Percentiles rank a stretch among this genome's conserved stretches.
phyloP scores from a whole-genome alignment of 2,888 invertebrate species.

The Eumerus sabulonum region DNA sequence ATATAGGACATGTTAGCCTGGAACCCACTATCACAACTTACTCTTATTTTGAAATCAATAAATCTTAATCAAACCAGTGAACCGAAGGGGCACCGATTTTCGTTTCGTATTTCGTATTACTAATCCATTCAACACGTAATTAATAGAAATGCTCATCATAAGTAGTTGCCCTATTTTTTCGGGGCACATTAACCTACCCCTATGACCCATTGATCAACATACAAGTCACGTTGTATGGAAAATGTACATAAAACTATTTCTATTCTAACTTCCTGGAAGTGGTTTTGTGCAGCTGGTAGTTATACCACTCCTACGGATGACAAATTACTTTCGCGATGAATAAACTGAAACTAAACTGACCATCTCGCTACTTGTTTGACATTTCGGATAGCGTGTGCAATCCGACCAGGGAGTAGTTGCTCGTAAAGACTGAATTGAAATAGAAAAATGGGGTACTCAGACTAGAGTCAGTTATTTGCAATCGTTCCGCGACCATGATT shows the following conservation, averaged over 20 bases:
- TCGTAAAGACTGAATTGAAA: conserved; percentile 8
- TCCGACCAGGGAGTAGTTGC: conserved; percentile 34
- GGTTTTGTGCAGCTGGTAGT: neutral
- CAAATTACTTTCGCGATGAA: conserved; percentile 61
- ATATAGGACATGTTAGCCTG: too few species aligned
- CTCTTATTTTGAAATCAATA: too few species aligned
- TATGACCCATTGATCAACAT: conserved; percentile 39
- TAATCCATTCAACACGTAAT: too few species aligned
- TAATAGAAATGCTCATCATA: too few species aligned
- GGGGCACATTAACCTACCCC: too few species aligned
- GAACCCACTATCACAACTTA: too few species aligned
- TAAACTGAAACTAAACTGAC: conserved; percentile 43
- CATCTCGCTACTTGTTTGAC: conserved; percentile 17
- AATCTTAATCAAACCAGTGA: too few species aligned
- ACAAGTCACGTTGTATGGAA: conserved; percentile 35
- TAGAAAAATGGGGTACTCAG: too few species aligned
- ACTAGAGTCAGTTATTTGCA: conserved; percentile 57
- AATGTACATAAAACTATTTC: conserved; percentile 27
- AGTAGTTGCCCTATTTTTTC: too few species aligned
- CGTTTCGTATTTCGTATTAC: too few species aligned
- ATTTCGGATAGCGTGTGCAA: conserved; percentile 19
- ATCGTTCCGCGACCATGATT: conserved; percentile 62
- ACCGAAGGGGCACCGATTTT: too few species aligned
- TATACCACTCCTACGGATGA: conserved; percentile 59
- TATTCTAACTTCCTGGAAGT: neutral